phyloP scores from a whole-genome alignment of 2,888 invertebrate genomes.

The Argyresthia goedartella region DNA sequence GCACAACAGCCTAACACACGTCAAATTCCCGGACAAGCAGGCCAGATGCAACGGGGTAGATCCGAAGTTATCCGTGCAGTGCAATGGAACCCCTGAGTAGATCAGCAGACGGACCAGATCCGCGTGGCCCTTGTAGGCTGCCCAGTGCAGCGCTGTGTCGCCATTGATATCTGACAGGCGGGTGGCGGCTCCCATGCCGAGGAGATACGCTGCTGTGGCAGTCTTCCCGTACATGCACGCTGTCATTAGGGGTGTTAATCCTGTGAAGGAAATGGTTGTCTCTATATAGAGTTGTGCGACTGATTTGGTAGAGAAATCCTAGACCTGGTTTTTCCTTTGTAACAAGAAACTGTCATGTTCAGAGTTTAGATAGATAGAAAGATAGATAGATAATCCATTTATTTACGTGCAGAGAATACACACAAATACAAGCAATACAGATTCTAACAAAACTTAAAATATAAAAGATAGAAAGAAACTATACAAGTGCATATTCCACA shows the following conservation, averaged over 20 bases:
- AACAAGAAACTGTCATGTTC: too few species aligned
- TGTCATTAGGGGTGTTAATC: slow-evolving; percentile 89
- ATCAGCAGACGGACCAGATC: slow-evolving; percentile 89
- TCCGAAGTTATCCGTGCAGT: slow-evolving; percentile 92
- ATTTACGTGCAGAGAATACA: too few species aligned
- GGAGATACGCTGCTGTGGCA: slow-evolving; percentile 89
- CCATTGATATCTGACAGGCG: slow-evolving; percentile 92
- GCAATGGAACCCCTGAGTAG: slow-evolving; percentile 91
- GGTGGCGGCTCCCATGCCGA: slow-evolving; percentile 90
- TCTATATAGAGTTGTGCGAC: too few species aligned
- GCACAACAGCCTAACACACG: slow-evolving; percentile 88
- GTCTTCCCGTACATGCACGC: slow-evolving; percentile 95
- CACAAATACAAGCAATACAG: too few species aligned
- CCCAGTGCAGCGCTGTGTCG: slow-evolving; percentile 94
- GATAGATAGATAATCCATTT: too few species aligned
- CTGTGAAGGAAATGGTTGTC: slow-evolving; percentile 29
- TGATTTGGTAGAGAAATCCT: too few species aligned
- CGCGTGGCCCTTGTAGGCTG: slow-evolving; percentile 92
- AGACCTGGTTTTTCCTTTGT: too few species aligned
- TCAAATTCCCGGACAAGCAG: slow-evolving; percentile 88
- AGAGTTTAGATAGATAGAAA: too few species aligned
- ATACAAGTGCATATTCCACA: too few species aligned
- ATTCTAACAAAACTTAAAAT: too few species aligned
- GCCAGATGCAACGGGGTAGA: slow-evolving; percentile 93
- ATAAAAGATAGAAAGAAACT: too few species aligned